A percentile compares a stretch with the other conserved stretches of the same genome.
Evolutionary conservation across 2,113 vertebrate species (phyloP).

Genomic region (Anseranas semipalmata): DNA sequence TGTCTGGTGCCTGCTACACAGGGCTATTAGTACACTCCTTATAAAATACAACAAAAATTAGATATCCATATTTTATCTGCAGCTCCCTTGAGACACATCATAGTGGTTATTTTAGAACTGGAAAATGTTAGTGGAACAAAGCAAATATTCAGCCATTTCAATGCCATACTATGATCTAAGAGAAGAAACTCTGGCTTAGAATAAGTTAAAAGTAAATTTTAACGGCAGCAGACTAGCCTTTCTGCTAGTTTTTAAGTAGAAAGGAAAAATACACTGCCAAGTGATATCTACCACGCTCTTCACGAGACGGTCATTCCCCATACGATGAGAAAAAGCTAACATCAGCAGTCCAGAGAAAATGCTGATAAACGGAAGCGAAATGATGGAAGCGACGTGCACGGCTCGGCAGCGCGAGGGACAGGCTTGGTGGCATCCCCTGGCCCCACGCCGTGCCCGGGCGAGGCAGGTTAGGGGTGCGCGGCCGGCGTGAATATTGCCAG

Average conservation of each 20-base stretch:
- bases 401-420: not conserved
- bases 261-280: not conserved
- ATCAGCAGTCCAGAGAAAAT: constrained; percentile 57
- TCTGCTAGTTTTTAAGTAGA: not conserved
- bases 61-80: constrained; percentile 41
- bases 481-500: not conserved
- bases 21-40: not conserved
- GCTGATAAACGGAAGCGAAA: constrained; percentile 56
- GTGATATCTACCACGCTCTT: not conserved
- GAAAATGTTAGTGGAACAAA: constrained; percentile 5
- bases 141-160: not conserved
- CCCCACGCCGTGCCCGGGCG: not conserved
- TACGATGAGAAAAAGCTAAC: constrained; percentile 15
- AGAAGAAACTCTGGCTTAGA: not conserved
- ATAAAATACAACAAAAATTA: constrained; percentile 45
- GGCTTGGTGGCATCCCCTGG: not conserved
- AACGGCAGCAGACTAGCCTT: not conserved
- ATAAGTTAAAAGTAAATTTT: not conserved
- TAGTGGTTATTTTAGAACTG: constrained; percentile 42
- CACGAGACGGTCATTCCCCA: constrained; percentile 7
- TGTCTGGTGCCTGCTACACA: constrained; percentile 21
- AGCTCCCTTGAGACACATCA: constrained; percentile 11
- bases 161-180: not conserved
- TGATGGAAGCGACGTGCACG: not conserved
- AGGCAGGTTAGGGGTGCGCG: not conserved